Evolutionary conservation across 2,113 vertebrate species (phyloP).

Genomic region (Melanotaenia duboulayi): DNA sequence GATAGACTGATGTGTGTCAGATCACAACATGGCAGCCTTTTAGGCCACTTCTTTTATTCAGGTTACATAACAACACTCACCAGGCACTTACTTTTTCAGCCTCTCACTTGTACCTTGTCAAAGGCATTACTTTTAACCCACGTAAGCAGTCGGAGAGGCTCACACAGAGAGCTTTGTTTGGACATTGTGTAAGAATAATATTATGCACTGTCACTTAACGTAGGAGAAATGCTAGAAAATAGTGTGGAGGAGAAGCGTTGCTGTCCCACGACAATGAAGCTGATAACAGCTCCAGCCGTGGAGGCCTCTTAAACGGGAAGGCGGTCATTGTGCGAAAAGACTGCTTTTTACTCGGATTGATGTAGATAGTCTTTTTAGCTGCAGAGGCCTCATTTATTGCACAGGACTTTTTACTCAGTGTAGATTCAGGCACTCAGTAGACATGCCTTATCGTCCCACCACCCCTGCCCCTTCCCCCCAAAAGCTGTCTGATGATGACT

Average conservation of each 20-base stretch:
- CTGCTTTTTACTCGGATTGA: slow-evolving; percentile 49
- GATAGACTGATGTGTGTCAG: slow-evolving; percentile 53
- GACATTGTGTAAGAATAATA: slow-evolving; percentile 57
- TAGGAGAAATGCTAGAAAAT: slow-evolving; percentile 27
- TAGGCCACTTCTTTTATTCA: slow-evolving; percentile 74
- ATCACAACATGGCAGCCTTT: slow-evolving; percentile 71
- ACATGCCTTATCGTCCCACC: slow-evolving; percentile 77
- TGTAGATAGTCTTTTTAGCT: slow-evolving; percentile 60
- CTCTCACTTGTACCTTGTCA: slow-evolving; percentile 54
- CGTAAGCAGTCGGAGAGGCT: slow-evolving; percentile 25
- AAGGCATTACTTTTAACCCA: slow-evolving; percentile 44
- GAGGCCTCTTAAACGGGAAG: slow-evolving; percentile 35
- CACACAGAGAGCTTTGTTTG: slow-evolving; percentile 29
- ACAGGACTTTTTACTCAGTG: slow-evolving; percentile 69
- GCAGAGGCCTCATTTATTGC: slow-evolving; percentile 71
- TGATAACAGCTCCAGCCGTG: slow-evolving; percentile 33
- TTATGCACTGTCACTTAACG: slow-evolving; percentile 51
- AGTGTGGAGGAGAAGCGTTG: slow-evolving; percentile 21
- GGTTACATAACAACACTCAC: slow-evolving; percentile 71
- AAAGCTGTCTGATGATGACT: slow-evolving; percentile 64
- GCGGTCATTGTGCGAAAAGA: no score
- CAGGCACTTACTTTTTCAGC: slow-evolving; percentile 52
- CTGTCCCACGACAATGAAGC: slow-evolving; percentile 33
- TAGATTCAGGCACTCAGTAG: slow-evolving; percentile 70
- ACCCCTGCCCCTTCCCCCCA: neutral